Evolutionary conservation across 2,888 invertebrate species (phyloP), one percentile per base, ranked within the genome.

Genomic region (Drosophila subquinaria): DNA sequence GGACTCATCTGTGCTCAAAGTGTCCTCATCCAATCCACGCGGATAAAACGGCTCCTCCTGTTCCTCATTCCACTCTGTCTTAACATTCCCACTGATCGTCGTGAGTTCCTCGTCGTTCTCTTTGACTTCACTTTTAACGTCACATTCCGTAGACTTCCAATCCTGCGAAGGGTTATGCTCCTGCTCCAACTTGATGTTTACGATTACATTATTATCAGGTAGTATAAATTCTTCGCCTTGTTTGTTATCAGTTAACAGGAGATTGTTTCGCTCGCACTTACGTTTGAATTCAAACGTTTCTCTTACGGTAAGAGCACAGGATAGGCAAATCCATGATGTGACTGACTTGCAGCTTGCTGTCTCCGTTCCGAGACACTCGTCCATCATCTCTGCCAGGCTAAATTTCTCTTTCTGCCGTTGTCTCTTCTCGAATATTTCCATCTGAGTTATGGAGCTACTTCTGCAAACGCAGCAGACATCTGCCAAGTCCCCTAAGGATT

Each of bases 251-350:
- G 30, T 8, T 33, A 27, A 6, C 27, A 13, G 23, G 38, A 51
- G 36, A 73, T 69, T 30, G 51, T 36, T 20, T 20, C 9, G 13
- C 5, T 73, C 69, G 10, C 69, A 81, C 40, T 60, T 66, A 4
- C 48, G 20, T 52, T 73, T 80, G 3, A 81, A 78, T 15, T 43
- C 33, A 17, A 57, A 69, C 2, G 76, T 66, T 50, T 64, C 66
- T 50, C 73, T 40, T 0, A 66, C 42, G 4, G 48, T 63, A 10
- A n/a, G 20, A 11, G 62, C 33, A 33, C 78, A 81, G 17, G 48
- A 15, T 4, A 40, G 48, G 23, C 78, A 77, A 4, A 81, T 63
- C 33, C 47, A 47, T 20, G 69, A 43, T 3, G 73, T 61, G 23
- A 69, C 23, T 33, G 45, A 40, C 62, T 78, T 63, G 9, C 36